Evolutionary conservation across 1,140 invertebrate species (phyloP).

Genomic region (Fopius arisanus): DNA sequence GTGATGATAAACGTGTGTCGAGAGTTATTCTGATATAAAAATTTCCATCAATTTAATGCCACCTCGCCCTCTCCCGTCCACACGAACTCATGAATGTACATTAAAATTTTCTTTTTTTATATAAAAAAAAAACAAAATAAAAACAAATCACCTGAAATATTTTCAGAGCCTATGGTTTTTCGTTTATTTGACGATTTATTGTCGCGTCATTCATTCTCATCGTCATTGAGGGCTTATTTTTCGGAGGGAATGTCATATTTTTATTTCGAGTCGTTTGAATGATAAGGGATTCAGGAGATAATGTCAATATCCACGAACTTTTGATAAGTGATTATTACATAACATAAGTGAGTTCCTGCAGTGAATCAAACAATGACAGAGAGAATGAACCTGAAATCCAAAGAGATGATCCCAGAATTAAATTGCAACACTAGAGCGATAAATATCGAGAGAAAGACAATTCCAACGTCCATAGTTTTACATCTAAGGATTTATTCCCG

Average conservation of each 20-base stretch:
- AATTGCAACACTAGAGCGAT: neutral
- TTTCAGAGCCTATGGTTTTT: neutral
- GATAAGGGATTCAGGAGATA: too few species aligned
- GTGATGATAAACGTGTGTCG: neutral
- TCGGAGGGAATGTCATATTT: too few species aligned
- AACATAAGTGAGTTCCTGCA: too few species aligned
- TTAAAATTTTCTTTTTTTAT: constrained; percentile 11
- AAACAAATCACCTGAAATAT: neutral
- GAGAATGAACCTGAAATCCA: neutral
- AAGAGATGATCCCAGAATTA: neutral
- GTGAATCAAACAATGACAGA: too few species aligned
- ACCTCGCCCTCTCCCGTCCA: constrained; percentile 8
- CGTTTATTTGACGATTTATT: neutral
- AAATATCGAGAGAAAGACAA: neutral
- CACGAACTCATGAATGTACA: constrained; percentile 9
- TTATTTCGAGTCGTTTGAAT: too few species aligned
- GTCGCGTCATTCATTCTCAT: neutral
- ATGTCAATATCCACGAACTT: too few species aligned
- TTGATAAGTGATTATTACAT: too few species aligned
- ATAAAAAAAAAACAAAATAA: constrained; percentile 1
- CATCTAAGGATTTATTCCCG: neutral
- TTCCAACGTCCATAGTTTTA: neutral
- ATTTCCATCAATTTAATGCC: neutral
- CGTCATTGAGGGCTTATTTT: too few species aligned
- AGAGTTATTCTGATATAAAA: neutral